Base-by-base conservation (phyloP, 2,888 invertebrate genomes). In the Esperia sulphurella region DNA sequence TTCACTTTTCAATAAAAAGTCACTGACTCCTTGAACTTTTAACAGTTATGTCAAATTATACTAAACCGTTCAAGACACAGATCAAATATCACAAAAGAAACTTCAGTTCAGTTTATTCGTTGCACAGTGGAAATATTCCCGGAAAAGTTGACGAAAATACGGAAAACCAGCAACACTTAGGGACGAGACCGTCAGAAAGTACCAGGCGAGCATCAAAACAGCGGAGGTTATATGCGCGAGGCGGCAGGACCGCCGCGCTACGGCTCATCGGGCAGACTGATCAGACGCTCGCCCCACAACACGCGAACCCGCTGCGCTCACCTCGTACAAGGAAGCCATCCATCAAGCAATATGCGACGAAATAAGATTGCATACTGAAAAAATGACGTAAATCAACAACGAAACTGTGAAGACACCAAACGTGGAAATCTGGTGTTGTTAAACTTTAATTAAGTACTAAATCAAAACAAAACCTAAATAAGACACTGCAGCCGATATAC, bases 231-330 rank as follows among this genome's bases (percentile, higher is more conserved):
- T 58, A 65, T 63, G 66, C 63, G 77, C 75, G 75, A 63, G 74
- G 77, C 82, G 81, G 83, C 84, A 87, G 79, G 83, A 82, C 89
- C 86, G 86, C 79, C 83, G 70, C 87, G 84, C 85, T 83, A 85
- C 86, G 88, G 82, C 84, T 86, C 88, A 88, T 89, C 86, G 83
- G 79, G 71, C 78, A 83, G 83, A 89, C 89, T 88, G 84, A 62
- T 10, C 30, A 29, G 43, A 14, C 28, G 37, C 33, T 41, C 48
- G 41, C 42, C 45, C 57, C 63, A 61, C 68, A 10, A n/a, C n/a
- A 35, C 63, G 61, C 68, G 65, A 14, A 65, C 63, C 65, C 65
- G 59, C 65, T 45, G 49, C 79, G 69, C 65, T 80, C 74, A 71
- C 78, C 76, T 71, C 73, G 63, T 63, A 68, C 71, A 68, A 79